These are phyloP conservation scores for Entomobrya proxima DNA, from an alignment of 2,888 invertebrate genomes.

Conservation along the genomic window DNA sequence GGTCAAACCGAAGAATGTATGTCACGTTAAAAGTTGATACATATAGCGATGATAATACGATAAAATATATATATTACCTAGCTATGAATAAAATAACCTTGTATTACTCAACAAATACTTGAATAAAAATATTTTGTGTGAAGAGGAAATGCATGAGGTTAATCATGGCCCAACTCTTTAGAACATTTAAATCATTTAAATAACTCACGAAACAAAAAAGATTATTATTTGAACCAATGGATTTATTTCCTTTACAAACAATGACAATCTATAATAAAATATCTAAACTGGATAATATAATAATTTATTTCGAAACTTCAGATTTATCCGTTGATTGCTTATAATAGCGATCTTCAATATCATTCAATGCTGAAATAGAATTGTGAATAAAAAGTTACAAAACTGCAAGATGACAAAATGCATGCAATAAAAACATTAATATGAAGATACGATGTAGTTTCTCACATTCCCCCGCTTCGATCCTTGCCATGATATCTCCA, in stretches of 20 bases:
- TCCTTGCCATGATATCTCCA: slow-evolving; percentile 6
- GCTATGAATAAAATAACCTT: slow-evolving; percentile 23
- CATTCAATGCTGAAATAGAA: background rate
- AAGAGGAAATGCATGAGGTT: background rate
- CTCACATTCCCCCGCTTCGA: background rate
- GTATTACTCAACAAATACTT: slow-evolving; percentile 43
- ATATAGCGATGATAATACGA: background rate
- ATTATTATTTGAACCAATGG: too few species aligned
- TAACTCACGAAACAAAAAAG: too few species aligned
- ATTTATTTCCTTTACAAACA: too few species aligned
- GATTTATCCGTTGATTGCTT: too few species aligned
- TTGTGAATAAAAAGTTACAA: background rate
- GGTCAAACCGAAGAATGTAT: background rate
- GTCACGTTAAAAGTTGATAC: background rate
- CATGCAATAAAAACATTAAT: background rate
- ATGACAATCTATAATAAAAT: too few species aligned
- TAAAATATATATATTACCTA: slow-evolving; percentile 5
- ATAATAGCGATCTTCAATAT: slow-evolving; percentile 7
- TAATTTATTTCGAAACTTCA: too few species aligned
- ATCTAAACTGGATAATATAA: too few species aligned
- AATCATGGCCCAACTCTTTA: too few species aligned
- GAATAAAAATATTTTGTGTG: slow-evolving; percentile 53
- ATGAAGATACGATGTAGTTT: background rate
- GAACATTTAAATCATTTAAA: too few species aligned
- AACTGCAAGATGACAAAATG: too few species aligned